Evolutionary conservation across 37 sponge, comb jelly and placozoan species (phyloP).

Genomic region (Ianthella basta): DNA sequence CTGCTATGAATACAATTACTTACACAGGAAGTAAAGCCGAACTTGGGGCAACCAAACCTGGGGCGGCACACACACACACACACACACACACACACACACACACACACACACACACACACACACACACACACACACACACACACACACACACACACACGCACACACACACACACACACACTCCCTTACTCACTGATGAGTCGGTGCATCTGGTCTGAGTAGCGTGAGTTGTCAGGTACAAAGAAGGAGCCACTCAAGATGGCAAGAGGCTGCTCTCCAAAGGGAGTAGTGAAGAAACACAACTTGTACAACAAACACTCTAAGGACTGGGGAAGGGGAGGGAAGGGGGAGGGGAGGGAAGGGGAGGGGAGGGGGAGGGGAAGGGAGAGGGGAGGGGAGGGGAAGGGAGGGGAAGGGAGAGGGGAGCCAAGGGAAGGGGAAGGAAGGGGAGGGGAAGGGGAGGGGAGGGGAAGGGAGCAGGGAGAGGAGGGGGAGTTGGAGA

Average conservation of each 20-base stretch:
- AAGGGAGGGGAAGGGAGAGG: neutral
- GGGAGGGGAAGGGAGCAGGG: too few species aligned
- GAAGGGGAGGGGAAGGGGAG: neutral
- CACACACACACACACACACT: too few species aligned
- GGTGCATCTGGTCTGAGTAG: slow-evolving; percentile 68
- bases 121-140: too few species aligned
- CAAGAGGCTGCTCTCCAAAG: slow-evolving; percentile 90
- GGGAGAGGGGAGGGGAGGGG: neutral
- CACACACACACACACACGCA: too few species aligned
- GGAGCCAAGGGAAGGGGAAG: neutral
- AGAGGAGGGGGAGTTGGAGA: too few species aligned
- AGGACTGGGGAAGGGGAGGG: slow-evolving; percentile 80
- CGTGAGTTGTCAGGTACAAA: slow-evolving; percentile 68
- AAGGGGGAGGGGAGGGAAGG: too few species aligned
- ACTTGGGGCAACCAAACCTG: too few species aligned
- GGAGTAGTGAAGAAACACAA: slow-evolving; percentile 95
- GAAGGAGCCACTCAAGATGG: slow-evolving; percentile 82
- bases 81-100: too few species aligned
- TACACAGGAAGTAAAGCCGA: too few species aligned
- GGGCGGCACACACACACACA: too few species aligned
- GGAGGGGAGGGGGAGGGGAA: neutral
- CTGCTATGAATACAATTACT: too few species aligned
- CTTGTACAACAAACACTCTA: slow-evolving; percentile 93
- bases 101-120: too few species aligned
- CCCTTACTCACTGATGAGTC: slow-evolving; percentile 76